Percentiles rank a stretch among this genome's conserved stretches.
phyloP scores from a whole-genome alignment of 2,797 vertebrate genomes.

The Hydrolagus colliei region DNA sequence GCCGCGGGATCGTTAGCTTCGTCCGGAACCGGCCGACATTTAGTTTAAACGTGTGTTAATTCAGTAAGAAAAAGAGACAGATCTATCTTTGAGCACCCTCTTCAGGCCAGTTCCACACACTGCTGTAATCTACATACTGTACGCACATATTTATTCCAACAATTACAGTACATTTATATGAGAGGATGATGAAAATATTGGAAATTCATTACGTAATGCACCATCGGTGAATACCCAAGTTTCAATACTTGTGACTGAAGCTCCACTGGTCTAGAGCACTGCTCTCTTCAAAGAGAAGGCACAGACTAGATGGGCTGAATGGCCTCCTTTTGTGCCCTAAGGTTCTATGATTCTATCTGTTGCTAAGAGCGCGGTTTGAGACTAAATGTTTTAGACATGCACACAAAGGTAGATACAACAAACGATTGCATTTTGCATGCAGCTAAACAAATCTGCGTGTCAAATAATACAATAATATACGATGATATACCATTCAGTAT shows the following conservation, averaged over 20 bases:
- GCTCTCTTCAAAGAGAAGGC: no score
- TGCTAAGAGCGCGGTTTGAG: neutral
- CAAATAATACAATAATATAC: neutral
- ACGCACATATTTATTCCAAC: neutral
- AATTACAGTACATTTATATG: neutral
- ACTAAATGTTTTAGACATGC: neutral
- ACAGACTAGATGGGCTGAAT: no score
- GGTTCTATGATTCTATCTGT: neutral
- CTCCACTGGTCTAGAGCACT: neutral
- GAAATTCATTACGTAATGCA: neutral
- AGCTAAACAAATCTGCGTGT: neutral
- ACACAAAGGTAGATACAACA: neutral
- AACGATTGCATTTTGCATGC: neutral
- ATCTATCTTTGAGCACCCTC: neutral
- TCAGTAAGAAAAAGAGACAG: neutral
- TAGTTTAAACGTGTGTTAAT: no score
- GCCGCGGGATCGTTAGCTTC: no score
- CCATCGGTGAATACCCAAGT: no score
- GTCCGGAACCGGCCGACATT: no score
- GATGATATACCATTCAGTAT: neutral
- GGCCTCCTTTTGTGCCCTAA: no score
- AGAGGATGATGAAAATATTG: neutral
- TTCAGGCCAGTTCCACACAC: neutral
- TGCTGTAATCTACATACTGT: neutral
- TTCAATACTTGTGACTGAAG: no score